These are phyloP conservation scores for Synanthedon formicaeformis DNA, from an alignment of 2,888 invertebrate genomes.

Conservation along the genomic window DNA sequence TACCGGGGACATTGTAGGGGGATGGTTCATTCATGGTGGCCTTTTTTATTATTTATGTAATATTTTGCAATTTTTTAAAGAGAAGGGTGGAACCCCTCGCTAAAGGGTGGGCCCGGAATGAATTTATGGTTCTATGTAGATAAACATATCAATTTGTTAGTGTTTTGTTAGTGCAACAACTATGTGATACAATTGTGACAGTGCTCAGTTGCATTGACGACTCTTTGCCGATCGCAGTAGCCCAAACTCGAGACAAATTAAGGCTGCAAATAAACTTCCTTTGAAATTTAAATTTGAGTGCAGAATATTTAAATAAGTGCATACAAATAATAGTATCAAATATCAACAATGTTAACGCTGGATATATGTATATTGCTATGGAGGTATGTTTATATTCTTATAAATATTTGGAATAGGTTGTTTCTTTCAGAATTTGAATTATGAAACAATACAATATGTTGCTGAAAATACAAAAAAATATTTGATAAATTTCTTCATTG, in stretches of 20 bases:
- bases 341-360: no score
- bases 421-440: no score
- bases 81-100: constrained; percentile 62
- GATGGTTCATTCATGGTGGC: background rate
- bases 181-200: constrained; percentile 51
- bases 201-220: constrained; percentile 47
- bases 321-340: no score
- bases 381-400: no score
- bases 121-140: constrained; percentile 66
- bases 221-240: constrained; percentile 40
- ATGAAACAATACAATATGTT: no score
- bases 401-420: no score
- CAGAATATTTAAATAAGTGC: background rate
- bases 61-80: constrained; percentile 66
- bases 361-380: no score
- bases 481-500: no score
- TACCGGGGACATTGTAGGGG: constrained; percentile 14
- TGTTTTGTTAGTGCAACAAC: constrained; percentile 60
- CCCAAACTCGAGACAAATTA: constrained; percentile 22
- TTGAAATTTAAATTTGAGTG: background rate
- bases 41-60: constrained; percentile 64
- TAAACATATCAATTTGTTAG: constrained; percentile 71
- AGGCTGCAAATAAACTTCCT: constrained; percentile 18
- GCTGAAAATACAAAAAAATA: no score
- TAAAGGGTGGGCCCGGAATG: constrained; percentile 68